These are phyloP conservation scores for Mirza zaza DNA, from an alignment of 2,113 vertebrate genomes.

Conservation along the genomic window DNA sequence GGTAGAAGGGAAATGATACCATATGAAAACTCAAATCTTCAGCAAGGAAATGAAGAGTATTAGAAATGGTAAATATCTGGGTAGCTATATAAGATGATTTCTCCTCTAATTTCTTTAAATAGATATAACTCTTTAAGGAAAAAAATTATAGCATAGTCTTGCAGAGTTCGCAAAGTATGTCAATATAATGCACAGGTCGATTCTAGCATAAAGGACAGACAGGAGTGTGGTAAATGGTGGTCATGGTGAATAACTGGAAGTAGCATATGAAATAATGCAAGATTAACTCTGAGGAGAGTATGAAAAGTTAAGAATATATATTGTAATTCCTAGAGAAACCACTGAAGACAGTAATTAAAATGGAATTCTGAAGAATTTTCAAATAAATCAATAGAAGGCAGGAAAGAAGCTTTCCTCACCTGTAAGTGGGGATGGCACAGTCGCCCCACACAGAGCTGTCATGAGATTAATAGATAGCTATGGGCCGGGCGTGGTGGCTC, in stretches of 20 bases:
- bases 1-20: not conserved
- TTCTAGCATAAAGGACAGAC: not conserved
- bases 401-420: not conserved
- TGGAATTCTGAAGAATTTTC: not conserved
- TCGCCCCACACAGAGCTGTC: not conserved
- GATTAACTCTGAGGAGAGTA: not conserved
- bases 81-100: not conserved
- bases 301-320: not conserved
- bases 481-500: no score
- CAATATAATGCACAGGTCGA: not conserved
- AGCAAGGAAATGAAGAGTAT: not conserved
- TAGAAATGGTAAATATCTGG: not conserved
- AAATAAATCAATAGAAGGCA: not conserved
- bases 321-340: not conserved
- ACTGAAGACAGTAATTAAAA: not conserved
- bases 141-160: not conserved
- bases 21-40: not conserved
- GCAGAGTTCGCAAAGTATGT: not conserved
- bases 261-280: not conserved
- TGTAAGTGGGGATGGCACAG: not conserved
- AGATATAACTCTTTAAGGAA: not conserved
- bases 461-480: not conserved
- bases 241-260: not conserved
- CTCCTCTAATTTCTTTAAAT: not conserved
- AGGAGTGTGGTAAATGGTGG: not conserved